Evolutionary conservation across 2,113 vertebrate genomes (phyloP).

Genomic region (Suricata suricatta): DNA sequence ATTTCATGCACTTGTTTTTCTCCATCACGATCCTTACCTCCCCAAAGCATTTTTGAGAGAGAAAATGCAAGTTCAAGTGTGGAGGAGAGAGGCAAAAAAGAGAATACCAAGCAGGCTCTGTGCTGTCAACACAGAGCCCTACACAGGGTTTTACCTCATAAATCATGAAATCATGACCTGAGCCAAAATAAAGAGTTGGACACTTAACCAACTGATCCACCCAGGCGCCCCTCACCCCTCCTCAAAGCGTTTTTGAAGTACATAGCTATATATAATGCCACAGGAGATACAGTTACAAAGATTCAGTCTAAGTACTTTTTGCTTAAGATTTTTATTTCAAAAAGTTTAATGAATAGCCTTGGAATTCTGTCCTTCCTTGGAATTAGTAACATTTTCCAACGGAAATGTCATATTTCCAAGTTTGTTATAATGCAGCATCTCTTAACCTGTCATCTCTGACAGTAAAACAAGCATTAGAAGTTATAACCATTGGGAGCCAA

Average conservation of each 20-base stretch:
- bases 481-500: conserved; percentile 35
- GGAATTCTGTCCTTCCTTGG: conserved; percentile 18
- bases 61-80: too few species aligned
- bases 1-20: background rate
- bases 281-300: background rate
- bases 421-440: conserved; percentile 28
- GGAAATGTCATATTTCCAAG: conserved; percentile 56
- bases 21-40: background rate
- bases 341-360: conserved; percentile 21
- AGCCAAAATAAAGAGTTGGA: too few species aligned
- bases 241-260: background rate
- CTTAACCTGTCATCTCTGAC: conserved; percentile 43
- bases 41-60: background rate
- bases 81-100: too few species aligned
- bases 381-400: conserved; percentile 55
- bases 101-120: too few species aligned
- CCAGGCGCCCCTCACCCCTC: too few species aligned
- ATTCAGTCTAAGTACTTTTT: background rate
- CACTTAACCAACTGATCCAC: too few species aligned
- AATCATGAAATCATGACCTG: too few species aligned
- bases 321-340: conserved; percentile 3
- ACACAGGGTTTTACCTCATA: too few species aligned
- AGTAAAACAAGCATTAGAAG: conserved; percentile 58
- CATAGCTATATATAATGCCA: background rate
- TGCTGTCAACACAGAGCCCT: too few species aligned